Evolutionary conservation across 2,113 vertebrate genomes (phyloP).

Genomic region (Camarhynchus parvulus): DNA sequence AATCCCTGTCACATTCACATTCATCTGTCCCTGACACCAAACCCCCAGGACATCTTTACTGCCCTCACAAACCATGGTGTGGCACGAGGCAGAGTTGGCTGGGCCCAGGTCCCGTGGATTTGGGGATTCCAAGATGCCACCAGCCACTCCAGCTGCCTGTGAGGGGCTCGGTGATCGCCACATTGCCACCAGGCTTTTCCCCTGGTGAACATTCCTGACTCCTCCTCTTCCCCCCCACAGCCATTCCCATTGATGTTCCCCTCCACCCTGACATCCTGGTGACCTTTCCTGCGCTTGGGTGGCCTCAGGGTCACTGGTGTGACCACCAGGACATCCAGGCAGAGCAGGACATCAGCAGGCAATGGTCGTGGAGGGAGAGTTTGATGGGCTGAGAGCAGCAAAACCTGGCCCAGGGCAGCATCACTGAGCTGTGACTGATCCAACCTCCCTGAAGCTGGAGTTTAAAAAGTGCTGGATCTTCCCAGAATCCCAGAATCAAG

Average conservation of each 20-base stretch:
- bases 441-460: background rate
- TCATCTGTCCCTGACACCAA: background rate
- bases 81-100: background rate
- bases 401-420: background rate
- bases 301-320: background rate
- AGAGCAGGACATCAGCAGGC: background rate
- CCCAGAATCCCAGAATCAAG: background rate
- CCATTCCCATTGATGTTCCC: background rate
- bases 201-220: background rate
- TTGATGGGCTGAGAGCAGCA: background rate
- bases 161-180: background rate
- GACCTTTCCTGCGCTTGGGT: background rate
- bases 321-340: background rate
- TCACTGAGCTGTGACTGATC: background rate
- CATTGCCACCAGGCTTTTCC: background rate
- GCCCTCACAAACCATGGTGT: background rate
- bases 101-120: background rate
- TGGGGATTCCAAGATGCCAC: background rate
- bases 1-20: background rate
- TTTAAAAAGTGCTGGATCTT: background rate
- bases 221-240: background rate
- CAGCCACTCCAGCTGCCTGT: fast-evolving
- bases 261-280: background rate
- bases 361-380: background rate
- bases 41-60: background rate